These are phyloP conservation scores for Leucoraja ocellata DNA, from an alignment of 2,797 vertebrate species.

Conservation along the genomic window DNA sequence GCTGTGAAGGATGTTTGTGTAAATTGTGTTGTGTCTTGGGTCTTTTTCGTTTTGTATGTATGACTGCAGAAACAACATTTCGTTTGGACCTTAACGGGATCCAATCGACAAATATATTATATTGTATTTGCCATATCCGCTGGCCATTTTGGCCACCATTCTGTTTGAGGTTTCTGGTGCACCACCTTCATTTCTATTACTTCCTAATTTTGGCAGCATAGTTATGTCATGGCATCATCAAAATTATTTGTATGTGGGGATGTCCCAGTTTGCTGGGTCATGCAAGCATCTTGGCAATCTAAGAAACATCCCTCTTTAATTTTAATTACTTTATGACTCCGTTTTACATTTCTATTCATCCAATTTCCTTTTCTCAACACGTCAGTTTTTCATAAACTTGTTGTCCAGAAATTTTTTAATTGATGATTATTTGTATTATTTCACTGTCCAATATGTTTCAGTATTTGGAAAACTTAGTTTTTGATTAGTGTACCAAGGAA, in stretches of 20 bases:
- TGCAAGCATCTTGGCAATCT: neutral
- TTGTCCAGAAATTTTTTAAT: neutral
- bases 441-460: neutral
- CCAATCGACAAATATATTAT: too few species aligned
- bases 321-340: neutral
- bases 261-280: neutral
- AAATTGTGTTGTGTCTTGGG: too few species aligned
- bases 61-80: too few species aligned
- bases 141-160: neutral
- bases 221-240: neutral
- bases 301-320: neutral
- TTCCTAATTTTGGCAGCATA: neutral
- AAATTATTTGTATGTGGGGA: neutral
- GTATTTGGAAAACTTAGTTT: too few species aligned
- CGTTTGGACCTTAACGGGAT: too few species aligned
- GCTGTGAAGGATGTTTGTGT: too few species aligned
- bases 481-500: neutral
- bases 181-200: neutral
- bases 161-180: neutral
- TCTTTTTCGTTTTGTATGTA: too few species aligned
- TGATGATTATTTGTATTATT: neutral
- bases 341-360: neutral
- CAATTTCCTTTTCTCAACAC: neutral
- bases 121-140: neutral
- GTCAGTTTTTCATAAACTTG: neutral